Percentiles rank a stretch among this genome's conserved stretches.
These are phyloP conservation scores for Argyra leucocephala DNA, from an alignment of 2,888 invertebrate species.

Conservation along the genomic window DNA sequence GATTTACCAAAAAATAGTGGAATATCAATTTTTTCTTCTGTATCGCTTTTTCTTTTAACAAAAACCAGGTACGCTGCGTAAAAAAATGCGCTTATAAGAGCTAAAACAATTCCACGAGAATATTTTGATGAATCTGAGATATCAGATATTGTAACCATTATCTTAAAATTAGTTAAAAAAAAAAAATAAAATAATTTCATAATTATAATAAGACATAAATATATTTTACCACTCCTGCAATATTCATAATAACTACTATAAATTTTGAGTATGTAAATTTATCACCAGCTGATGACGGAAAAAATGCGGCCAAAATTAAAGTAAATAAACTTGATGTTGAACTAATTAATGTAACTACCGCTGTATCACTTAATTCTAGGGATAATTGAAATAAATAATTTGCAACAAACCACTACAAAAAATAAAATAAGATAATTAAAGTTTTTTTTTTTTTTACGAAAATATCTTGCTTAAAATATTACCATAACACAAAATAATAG, in stretches of 20 bases:
- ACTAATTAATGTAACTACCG: constrained; percentile 79
- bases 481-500: constrained; percentile 78
- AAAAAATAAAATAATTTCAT: constrained; percentile 18
- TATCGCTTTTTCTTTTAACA: constrained; percentile 74
- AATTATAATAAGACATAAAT: constrained; percentile 17
- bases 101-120: constrained; percentile 69
- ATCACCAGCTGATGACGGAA: constrained; percentile 73
- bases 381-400: constrained; percentile 89
- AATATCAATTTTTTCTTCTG: constrained; percentile 88
- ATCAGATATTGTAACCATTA: constrained; percentile 69
- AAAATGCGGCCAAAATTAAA: constrained; percentile 73
- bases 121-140: constrained; percentile 54
- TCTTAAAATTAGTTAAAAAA: too few relatives aligned
- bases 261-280: constrained; percentile 79
- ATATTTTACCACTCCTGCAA: constrained; percentile 63
- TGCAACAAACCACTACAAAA: constrained; percentile 83
- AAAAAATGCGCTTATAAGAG: constrained; percentile 76
- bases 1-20: constrained; percentile 88
- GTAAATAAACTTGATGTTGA: constrained; percentile 86
- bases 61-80: constrained; percentile 87
- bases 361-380: constrained; percentile 69
- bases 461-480: constrained; percentile 34
- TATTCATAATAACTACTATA: constrained; percentile 66
- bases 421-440: constrained; percentile 11
- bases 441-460: background rate